phyloP scores from a whole-genome alignment of 2,113 vertebrate species.

The Callopanchax toddi region DNA sequence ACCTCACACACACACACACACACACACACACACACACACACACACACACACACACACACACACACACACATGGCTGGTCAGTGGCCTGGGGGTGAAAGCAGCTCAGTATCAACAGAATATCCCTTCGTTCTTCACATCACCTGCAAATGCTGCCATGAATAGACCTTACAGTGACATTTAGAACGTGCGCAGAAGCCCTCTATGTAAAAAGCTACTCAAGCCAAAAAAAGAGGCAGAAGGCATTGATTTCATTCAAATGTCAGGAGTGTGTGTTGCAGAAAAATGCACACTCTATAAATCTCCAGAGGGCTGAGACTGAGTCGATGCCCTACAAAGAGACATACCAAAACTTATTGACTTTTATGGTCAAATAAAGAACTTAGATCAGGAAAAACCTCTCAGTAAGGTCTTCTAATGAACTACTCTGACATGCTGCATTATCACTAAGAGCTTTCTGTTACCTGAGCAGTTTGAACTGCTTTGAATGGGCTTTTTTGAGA shows the following conservation, averaged over 20 bases:
- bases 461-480: too few species aligned
- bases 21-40: constrained; percentile 10
- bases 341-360: background rate
- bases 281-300: constrained; percentile 25
- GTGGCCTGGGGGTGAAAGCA: constrained; percentile 31
- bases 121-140: constrained; percentile 27
- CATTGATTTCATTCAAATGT: constrained; percentile 69
- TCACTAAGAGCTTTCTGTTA: too few species aligned
- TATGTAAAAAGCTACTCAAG: constrained; percentile 29
- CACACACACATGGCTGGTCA: constrained; percentile 9
- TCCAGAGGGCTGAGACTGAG: constrained; percentile 13
- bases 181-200: constrained; percentile 34
- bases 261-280: constrained; percentile 46
- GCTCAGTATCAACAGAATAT: constrained; percentile 30
- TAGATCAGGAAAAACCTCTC: background rate
- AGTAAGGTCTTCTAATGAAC: background rate
- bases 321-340: constrained; percentile 1
- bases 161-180: constrained; percentile 60
- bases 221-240: constrained; percentile 15
- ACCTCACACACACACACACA: constrained; percentile 10
- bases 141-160: constrained; percentile 21
- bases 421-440: background rate
- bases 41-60: constrained; percentile 6
- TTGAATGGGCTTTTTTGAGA: too few species aligned
- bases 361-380: background rate